Conservation (phyloP, 2,888 invertebrate genomes). For the Nomada flava region DNA sequence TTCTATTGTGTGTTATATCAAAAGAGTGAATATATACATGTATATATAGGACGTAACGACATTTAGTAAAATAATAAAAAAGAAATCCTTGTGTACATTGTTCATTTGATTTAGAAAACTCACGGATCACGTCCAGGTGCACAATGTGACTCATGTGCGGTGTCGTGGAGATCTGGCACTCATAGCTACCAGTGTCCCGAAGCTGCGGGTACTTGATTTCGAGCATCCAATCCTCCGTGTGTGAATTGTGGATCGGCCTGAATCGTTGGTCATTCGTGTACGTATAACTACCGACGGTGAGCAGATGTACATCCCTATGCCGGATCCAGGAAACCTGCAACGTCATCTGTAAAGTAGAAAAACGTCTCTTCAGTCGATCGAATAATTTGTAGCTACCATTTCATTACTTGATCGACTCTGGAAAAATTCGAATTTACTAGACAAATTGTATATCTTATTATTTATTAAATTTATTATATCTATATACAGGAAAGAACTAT, state of each 20-base stretch:
- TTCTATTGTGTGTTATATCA: too few species aligned
- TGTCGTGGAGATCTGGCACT: slow-evolving; percentile 97
- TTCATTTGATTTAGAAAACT: slow-evolving; percentile 83
- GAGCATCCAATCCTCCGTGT: slow-evolving; percentile 96
- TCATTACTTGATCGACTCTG: neutral
- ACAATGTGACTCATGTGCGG: slow-evolving; percentile 97
- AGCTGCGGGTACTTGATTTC: slow-evolving; percentile 96
- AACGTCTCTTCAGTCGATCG: slow-evolving; percentile 17
- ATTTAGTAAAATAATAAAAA: too few species aligned
- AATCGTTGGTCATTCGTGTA: slow-evolving; percentile 97
- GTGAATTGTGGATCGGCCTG: slow-evolving; percentile 93
- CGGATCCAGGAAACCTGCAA: slow-evolving; percentile 96
- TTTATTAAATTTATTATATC: too few species aligned
- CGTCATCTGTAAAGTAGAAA: slow-evolving; percentile 85
- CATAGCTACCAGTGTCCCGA: slow-evolving; percentile 95
- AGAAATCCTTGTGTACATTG: too few species aligned
- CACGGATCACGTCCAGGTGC: slow-evolving; percentile 95
- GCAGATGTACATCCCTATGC: slow-evolving; percentile 94
- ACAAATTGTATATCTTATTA: too few species aligned
- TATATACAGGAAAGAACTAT: too few species aligned
- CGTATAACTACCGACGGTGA: slow-evolving; percentile 95
- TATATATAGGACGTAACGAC: too few species aligned
- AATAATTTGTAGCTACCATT: slow-evolving; percentile 6
- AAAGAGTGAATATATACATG: too few species aligned
- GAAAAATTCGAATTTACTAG: neutral